These are phyloP conservation scores for Lochmaea capreae DNA, from an alignment of 2,888 invertebrate species.

Conservation along the genomic window DNA sequence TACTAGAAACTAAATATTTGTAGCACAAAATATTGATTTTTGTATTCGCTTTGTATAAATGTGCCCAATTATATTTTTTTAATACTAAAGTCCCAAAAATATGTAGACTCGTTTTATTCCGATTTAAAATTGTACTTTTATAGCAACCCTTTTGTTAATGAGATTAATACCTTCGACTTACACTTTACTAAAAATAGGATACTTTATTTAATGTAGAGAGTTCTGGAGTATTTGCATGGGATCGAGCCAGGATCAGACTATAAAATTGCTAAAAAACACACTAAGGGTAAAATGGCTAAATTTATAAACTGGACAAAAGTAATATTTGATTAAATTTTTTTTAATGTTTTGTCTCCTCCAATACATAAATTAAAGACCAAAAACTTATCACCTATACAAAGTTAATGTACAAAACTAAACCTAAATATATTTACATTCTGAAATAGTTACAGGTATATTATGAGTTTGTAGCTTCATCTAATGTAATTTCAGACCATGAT, in stretches of 20 bases:
- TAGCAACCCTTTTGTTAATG: too few species aligned
- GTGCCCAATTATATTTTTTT: conserved; percentile 38
- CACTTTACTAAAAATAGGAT: too few species aligned
- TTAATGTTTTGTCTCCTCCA: not conserved
- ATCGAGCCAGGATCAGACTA: too few species aligned
- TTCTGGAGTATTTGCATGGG: too few species aligned
- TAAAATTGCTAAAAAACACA: too few species aligned
- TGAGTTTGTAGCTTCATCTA: conserved; percentile 34
- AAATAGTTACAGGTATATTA: conserved; percentile 10
- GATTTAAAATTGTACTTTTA: too few species aligned
- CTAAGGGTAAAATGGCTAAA: too few species aligned
- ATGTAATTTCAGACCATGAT: conserved; percentile 45
- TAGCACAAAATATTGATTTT: conserved; percentile 37
- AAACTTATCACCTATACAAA: conserved; percentile 9
- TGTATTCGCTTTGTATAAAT: conserved; percentile 40
- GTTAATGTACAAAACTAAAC: conserved; percentile 11
- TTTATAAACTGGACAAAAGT: not conserved
- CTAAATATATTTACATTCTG: conserved; percentile 18
- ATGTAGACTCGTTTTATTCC: not conserved
- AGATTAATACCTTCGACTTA: too few species aligned
- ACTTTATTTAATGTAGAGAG: too few species aligned
- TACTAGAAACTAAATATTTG: conserved; percentile 16
- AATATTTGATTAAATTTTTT: not conserved
- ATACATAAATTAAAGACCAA: not conserved
- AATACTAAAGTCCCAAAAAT: conserved; percentile 23